phyloP scores from a whole-genome alignment of 2,888 invertebrate genomes.

The Catocala nupta region DNA sequence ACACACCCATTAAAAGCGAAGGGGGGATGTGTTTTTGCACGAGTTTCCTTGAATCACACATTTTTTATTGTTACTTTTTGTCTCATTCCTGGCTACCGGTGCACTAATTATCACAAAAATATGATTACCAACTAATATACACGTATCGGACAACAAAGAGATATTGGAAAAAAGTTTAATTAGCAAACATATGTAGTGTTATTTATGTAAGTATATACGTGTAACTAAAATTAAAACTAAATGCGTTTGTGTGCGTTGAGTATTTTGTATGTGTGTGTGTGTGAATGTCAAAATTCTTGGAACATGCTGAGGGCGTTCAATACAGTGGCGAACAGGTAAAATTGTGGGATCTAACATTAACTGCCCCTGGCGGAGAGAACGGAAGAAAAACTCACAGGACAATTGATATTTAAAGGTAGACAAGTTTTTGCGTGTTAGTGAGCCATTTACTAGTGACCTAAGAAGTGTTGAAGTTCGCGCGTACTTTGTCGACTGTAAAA shows the following conservation, averaged over 20 bases:
- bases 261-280: slow-evolving; percentile 53
- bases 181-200: slow-evolving; percentile 22
- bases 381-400: not conserved
- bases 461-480: not conserved
- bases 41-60: slow-evolving; percentile 59
- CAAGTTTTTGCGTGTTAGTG: slow-evolving; percentile 25
- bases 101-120: slow-evolving; percentile 33
- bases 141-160: slow-evolving; percentile 37
- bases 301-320: slow-evolving; percentile 66
- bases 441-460: not conserved
- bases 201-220: slow-evolving; percentile 47
- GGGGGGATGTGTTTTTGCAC: slow-evolving; percentile 54
- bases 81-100: slow-evolving; percentile 48
- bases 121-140: slow-evolving; percentile 38
- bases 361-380: slow-evolving; percentile 22
- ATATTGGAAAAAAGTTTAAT: slow-evolving; percentile 32
- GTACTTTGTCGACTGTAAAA: not conserved
- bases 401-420: slow-evolving; percentile 22
- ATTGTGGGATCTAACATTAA: slow-evolving; percentile 22
- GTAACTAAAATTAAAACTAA: slow-evolving; percentile 74
- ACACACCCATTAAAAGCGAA: slow-evolving; percentile 22
- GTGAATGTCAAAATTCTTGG: slow-evolving; percentile 79
- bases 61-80: slow-evolving; percentile 47
- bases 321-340: slow-evolving; percentile 49
- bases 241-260: slow-evolving; percentile 60